A percentile compares a stretch with the other conserved stretches of the same genome.
Conservation (phyloP, 2,888 invertebrate genomes). For the Uropetala carovei region DNA sequence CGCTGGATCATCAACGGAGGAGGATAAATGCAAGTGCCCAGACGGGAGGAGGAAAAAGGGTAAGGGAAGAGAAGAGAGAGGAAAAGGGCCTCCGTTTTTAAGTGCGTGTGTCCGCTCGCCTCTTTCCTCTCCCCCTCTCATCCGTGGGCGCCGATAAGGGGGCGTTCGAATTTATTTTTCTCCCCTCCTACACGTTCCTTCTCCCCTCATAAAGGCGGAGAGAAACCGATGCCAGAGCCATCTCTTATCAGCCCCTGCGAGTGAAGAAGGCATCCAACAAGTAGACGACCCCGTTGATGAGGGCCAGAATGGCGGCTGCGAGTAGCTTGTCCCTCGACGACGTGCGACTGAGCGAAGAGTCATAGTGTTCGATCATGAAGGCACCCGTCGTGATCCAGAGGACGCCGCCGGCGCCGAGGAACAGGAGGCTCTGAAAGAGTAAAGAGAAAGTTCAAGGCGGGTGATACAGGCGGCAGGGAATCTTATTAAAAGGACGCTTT, state of each 20-base stretch:
- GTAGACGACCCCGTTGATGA: conserved; percentile 51
- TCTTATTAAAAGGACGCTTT: not conserved
- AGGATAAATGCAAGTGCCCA: conserved; percentile 1
- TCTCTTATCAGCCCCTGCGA: conserved; percentile 17
- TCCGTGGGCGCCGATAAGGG: not conserved
- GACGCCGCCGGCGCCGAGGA: conserved; percentile 31
- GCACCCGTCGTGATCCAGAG: conserved; percentile 65
- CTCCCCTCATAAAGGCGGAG: not conserved
- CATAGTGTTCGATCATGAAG: conserved; percentile 63
- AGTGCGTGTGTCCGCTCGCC: not conserved
- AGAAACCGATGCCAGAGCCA: not conserved
- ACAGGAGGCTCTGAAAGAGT: conserved; percentile 45
- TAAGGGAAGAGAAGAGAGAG: not conserved
- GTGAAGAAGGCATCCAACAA: conserved; percentile 52
- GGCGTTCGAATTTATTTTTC: not conserved
- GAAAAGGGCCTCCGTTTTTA: not conserved
- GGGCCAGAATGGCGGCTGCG: conserved; percentile 42
- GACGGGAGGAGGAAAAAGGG: not conserved
- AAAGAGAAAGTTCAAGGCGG: not conserved
- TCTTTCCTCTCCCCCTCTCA: not conserved
- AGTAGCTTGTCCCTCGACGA: conserved; percentile 30
- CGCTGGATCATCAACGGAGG: not conserved
- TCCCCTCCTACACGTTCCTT: not conserved
- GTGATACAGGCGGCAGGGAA: too few species aligned
- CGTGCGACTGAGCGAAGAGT: not conserved